Evolutionary conservation across 2,888 invertebrate genomes (phyloP), one percentile per base, ranked within the genome.

Genomic region (Plemyria rubiginata): DNA sequence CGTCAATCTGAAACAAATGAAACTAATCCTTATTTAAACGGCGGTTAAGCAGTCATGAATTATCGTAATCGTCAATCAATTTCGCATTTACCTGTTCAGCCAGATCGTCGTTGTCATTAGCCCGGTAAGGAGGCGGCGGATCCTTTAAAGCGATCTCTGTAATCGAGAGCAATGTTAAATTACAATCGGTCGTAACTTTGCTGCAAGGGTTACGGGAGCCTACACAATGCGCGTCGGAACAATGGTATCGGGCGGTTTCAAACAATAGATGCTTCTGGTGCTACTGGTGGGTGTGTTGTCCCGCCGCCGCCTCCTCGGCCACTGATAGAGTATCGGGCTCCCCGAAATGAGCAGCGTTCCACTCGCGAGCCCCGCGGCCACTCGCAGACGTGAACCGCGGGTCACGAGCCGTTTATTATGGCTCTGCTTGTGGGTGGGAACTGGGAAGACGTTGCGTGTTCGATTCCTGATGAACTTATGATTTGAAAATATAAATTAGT

Each of bases 111-210:
- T 71, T 77, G 69, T 84, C 87, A 74, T 83, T 85, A 76, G 86
- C 88, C 74, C 81, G 80, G 74, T 91, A 90, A 41, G 91, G 90
- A 65, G 91, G 91, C 74, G 91, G 91, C 70, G 83, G 79, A 61
- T 90, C 90, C 78, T 90, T 92, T 70, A 82, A 77, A 66, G 82
- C 78, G 66, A 88, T 80, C 78, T 88, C 92, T 92, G 88, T 55
- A 83, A 55, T 13, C 40, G 52, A 52, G 40, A 38, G 16, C 52
- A 7, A 16, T 40, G 11, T 28, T 32, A 32, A 77, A 71, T 50
- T 50, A 82, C 80, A 81, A 81, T 82, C 76, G 78, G 68, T 77
- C 80, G 78, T 79, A 79, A 81, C 73, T 79, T 74, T 68, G 70
- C 69, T 43, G 40, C 73, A 75, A 73, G 75, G 79, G 81, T 78